A percentile compares a stretch with the other conserved stretches of the same genome.
Conservation (phyloP, 2,113 vertebrate species). For the Xiphias gladius region DNA sequence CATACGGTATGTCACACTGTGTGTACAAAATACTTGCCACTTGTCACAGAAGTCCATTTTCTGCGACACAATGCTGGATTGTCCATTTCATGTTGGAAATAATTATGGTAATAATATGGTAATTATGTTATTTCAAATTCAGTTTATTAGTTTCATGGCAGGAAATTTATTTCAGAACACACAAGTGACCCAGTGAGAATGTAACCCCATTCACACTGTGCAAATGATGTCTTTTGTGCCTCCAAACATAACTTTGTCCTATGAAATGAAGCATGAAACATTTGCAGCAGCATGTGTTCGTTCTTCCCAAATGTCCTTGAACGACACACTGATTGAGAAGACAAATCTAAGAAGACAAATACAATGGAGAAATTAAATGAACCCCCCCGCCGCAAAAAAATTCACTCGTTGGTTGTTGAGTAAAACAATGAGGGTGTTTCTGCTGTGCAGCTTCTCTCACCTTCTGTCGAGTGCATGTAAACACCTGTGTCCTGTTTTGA, state of each 20-base stretch:
- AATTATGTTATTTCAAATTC: neutral
- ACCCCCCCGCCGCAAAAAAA: neutral
- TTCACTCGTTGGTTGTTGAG: neutral
- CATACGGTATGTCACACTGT: too few relatives aligned
- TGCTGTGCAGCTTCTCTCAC: conserved; percentile 22
- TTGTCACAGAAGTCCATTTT: neutral
- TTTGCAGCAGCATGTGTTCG: neutral
- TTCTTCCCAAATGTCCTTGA: conserved; percentile 9
- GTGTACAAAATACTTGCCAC: too few relatives aligned
- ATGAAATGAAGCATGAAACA: conserved; percentile 7
- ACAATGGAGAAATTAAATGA: neutral
- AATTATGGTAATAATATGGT: neutral
- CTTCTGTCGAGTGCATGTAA: conserved; percentile 37
- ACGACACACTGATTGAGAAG: neutral
- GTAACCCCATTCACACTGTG: too few relatives aligned
- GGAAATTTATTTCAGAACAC: neutral
- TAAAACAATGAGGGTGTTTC: neutral
- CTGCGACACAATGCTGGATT: neutral
- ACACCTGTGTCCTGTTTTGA: conserved; percentile 63
- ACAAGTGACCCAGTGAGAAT: neutral
- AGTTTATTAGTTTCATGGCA: neutral
- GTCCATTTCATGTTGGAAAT: neutral
- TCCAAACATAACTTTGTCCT: neutral
- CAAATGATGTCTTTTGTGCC: too few relatives aligned
- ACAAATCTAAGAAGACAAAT: neutral